These are phyloP conservation scores for Euphonia xanthogaster DNA, from an alignment of 2,797 vertebrate species.

Conservation along the genomic window DNA sequence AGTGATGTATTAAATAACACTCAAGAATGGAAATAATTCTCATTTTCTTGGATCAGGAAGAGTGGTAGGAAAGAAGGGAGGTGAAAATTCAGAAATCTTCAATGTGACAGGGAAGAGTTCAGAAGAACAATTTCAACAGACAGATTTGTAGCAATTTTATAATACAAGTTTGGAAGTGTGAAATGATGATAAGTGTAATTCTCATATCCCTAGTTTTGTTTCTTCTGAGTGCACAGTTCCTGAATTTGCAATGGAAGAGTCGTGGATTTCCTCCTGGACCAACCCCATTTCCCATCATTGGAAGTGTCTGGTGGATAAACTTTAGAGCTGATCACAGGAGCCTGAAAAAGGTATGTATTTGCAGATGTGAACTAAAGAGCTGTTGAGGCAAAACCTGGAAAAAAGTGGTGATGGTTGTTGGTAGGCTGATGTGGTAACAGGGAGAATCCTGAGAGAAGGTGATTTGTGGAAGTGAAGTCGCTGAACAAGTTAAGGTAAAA, in stretches of 20 bases:
- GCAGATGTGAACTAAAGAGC: neutral
- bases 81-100: neutral
- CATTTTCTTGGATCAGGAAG: neutral
- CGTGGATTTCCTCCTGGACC: slow-evolving; percentile 55
- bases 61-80: neutral
- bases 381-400: neutral
- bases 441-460: neutral
- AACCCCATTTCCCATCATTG: slow-evolving; percentile 48
- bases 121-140: neutral
- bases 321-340: slow-evolving; percentile 38
- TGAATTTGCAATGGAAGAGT: slow-evolving; percentile 14
- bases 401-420: neutral
- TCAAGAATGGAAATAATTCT: neutral
- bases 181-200: neutral
- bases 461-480: neutral
- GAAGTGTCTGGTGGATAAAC: slow-evolving; percentile 46
- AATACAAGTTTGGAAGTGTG: neutral
- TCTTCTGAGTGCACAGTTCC: slow-evolving; percentile 38
- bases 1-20: neutral
- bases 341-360: slow-evolving; percentile 44
- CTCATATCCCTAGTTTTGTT: neutral
- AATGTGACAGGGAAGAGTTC: neutral
- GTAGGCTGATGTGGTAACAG: neutral
- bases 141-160: neutral
- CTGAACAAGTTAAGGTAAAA: neutral